These are phyloP conservation scores for Mustela nigripes DNA, from an alignment of 2,113 vertebrate genomes.

Conservation along the genomic window DNA sequence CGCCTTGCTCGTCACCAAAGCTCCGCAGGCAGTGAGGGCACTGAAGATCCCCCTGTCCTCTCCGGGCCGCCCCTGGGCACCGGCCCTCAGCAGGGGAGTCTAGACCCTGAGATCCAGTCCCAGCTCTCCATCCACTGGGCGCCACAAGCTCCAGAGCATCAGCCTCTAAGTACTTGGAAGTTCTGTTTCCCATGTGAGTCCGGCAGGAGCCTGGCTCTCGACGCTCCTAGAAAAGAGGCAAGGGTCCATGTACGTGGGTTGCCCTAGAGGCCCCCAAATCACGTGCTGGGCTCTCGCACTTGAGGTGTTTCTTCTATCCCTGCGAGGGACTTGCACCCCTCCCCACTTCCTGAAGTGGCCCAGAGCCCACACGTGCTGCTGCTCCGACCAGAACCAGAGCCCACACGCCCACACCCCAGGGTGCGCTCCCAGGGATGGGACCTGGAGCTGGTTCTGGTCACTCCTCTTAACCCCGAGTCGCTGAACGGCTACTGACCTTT, in stretches of 20 bases:
- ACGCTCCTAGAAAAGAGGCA: slow-evolving; percentile 86
- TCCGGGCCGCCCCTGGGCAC: neutral
- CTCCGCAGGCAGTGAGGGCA: slow-evolving; percentile 92
- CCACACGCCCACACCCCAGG: rapidly evolving
- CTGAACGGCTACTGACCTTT: neutral
- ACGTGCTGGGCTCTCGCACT: neutral
- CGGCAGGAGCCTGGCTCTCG: slow-evolving; percentile 85
- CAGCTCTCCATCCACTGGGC: slow-evolving; percentile 68
- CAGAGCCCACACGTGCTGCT: neutral
- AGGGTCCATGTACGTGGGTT: neutral
- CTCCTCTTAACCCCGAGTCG: neutral
- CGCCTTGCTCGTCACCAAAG: slow-evolving; percentile 89
- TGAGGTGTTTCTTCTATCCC: rapidly evolving
- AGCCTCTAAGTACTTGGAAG: slow-evolving; percentile 66
- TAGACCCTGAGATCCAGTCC: slow-evolving; percentile 51
- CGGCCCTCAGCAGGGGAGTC: slow-evolving; percentile 68
- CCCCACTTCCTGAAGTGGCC: neutral
- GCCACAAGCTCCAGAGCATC: neutral
- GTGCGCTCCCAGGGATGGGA: neutral
- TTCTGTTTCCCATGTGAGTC: slow-evolving; percentile 85
- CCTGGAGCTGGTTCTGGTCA: neutral
- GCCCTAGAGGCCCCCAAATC: neutral
- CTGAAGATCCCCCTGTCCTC: slow-evolving; percentile 90
- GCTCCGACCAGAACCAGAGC: rapidly evolving
- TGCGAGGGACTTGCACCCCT: neutral